Conservation (phyloP, 2,888 invertebrate species). For the Himalopsyche kuldschensis region DNA sequence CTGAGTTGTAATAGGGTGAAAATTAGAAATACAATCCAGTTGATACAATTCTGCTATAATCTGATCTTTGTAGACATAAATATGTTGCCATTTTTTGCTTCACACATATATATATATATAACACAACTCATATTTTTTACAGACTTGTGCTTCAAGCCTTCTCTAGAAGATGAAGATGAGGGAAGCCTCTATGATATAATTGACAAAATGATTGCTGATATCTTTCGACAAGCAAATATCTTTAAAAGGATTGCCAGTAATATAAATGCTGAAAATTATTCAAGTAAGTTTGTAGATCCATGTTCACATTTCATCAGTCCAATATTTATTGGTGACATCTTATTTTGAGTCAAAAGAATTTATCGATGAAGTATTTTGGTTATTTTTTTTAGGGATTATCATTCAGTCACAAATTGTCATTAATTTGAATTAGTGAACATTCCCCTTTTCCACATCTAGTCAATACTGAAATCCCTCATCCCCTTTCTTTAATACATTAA, state of each 20-base stretch:
- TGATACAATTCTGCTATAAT: no score
- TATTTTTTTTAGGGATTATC: no score
- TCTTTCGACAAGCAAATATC: constrained; percentile 72
- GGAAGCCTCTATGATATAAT: constrained; percentile 70
- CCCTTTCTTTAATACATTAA: no score
- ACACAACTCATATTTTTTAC: constrained; percentile 27
- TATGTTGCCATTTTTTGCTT: no score
- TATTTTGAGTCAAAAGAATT: not conserved
- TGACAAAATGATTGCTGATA: constrained; percentile 72
- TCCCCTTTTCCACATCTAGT: no score
- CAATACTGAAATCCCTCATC: no score
- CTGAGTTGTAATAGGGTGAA: no score
- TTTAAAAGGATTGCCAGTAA: constrained; percentile 68
- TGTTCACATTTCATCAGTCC: not conserved
- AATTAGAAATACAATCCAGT: no score
- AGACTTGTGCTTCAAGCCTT: constrained; percentile 72
- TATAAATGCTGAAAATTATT: constrained; percentile 51
- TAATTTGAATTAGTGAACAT: no score
- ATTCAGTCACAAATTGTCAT: no score
- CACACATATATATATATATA: no score
- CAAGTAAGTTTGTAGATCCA: constrained; percentile 45
- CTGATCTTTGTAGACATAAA: no score
- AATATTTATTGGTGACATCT: not conserved
- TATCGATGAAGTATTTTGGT: not conserved
- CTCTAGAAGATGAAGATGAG: constrained; percentile 66